Conservation (phyloP, 2,113 vertebrate genomes). For the Tiliqua scincoides region DNA sequence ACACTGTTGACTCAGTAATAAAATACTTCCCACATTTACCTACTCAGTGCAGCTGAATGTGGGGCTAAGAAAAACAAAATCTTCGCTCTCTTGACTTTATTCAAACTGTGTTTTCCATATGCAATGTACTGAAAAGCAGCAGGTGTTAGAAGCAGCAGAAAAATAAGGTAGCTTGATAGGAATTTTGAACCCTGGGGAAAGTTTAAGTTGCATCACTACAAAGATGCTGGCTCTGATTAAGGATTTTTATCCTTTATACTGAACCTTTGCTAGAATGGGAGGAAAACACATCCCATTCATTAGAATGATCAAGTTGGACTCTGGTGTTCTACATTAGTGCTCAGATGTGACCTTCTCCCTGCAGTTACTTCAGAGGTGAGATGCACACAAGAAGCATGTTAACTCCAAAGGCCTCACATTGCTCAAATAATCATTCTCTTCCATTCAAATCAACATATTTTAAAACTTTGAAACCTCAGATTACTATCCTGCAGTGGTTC, state of each 20-base stretch:
- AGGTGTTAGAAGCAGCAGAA: too few relatives aligned
- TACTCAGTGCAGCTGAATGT: rapidly evolving
- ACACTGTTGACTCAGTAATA: neutral
- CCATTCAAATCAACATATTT: too few relatives aligned
- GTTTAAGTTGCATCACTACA: too few relatives aligned
- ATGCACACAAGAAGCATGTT: too few relatives aligned
- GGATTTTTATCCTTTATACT: neutral
- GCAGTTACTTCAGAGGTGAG: too few relatives aligned
- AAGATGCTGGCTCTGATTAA: neutral
- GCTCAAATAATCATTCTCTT: too few relatives aligned
- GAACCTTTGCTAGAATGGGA: neutral
- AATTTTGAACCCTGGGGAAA: neutral
- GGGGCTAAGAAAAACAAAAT: rapidly evolving
- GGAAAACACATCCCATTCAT: neutral
- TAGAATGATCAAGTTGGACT: neutral
- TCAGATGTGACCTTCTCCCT: too few relatives aligned
- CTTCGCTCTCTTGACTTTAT: neutral
- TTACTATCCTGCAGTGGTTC: too few relatives aligned
- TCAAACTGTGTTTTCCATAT: neutral
- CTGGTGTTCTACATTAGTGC: too few relatives aligned
- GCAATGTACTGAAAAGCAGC: neutral
- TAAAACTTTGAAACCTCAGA: too few relatives aligned
- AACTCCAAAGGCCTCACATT: too few relatives aligned
- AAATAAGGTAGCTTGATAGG: neutral
- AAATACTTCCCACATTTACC: constrained; percentile 32